These are phyloP conservation scores for Conger conger DNA, from an alignment of 2,113 vertebrate genomes.

Conservation along the genomic window DNA sequence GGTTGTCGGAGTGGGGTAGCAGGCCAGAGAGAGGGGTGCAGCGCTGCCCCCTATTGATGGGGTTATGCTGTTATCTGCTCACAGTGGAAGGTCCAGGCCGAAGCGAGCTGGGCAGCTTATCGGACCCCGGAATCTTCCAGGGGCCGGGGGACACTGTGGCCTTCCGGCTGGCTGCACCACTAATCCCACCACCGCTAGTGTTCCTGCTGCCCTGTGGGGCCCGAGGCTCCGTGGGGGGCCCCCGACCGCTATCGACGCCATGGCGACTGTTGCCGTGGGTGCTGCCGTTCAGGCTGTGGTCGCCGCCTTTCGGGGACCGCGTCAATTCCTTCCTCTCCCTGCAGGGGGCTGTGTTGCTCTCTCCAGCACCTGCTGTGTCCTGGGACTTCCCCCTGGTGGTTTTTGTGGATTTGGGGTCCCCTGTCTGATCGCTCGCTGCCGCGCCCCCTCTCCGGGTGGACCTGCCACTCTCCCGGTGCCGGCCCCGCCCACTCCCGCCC, in stretches of 20 bases:
- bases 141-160: conserved; percentile 90
- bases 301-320: conserved; percentile 59
- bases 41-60: background rate
- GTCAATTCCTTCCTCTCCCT: conserved; percentile 61
- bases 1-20: conserved; percentile 29
- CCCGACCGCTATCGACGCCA: conserved; percentile 54
- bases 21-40: conserved; percentile 11
- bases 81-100: conserved; percentile 86
- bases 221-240: conserved; percentile 60
- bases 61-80: conserved; percentile 77
- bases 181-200: conserved; percentile 60
- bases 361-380: conserved; percentile 63
- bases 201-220: conserved; percentile 62
- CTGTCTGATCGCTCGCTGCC: conserved; percentile 61
- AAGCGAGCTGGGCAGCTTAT: conserved; percentile 86
- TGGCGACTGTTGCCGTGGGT: conserved; percentile 65
- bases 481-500: conserved; percentile 70
- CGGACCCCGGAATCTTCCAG: conserved; percentile 94
- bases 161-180: conserved; percentile 75
- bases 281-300: conserved; percentile 55
- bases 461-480: conserved; percentile 77
- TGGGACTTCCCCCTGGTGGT: conserved; percentile 75
- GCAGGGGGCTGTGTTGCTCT: conserved; percentile 44
- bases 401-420: conserved; percentile 69
- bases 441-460: conserved; percentile 69